phyloP scores from a whole-genome alignment of 2,888 invertebrate species.

The Druceiella hillmani region DNA sequence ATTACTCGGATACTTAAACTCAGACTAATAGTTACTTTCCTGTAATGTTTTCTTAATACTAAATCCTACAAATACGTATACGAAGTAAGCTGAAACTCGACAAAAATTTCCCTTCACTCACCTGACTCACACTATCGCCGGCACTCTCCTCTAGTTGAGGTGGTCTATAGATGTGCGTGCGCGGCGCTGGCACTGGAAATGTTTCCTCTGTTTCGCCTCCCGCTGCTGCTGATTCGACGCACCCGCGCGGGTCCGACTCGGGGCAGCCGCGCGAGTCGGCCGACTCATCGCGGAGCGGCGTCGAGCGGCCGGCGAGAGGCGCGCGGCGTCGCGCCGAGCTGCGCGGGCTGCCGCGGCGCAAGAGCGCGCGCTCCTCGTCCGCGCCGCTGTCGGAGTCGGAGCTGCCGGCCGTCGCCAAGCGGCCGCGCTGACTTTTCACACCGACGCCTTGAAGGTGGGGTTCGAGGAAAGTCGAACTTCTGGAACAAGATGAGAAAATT shows the following conservation, averaged over 20 bases:
- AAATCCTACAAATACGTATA: no score
- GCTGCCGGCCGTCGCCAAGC: slow-evolving; percentile 34
- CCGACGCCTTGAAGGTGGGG: slow-evolving; percentile 63
- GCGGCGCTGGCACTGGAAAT: no score
- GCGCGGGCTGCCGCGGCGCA: slow-evolving; percentile 31
- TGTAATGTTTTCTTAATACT: no score
- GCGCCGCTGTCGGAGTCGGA: slow-evolving; percentile 46
- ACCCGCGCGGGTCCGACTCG: slow-evolving; percentile 31
- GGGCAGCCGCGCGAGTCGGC: slow-evolving; percentile 5
- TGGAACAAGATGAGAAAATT: no score
- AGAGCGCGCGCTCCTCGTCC: slow-evolving; percentile 43
- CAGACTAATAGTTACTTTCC: no score
- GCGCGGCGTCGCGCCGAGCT: slow-evolving; percentile 44
- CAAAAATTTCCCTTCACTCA: no score
- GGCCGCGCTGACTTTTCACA: slow-evolving; percentile 30
- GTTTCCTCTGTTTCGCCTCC: no score
- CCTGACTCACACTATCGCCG: no score
- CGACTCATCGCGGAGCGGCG: slow-evolving; percentile 40
- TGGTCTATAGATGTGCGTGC: no score
- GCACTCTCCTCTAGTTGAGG: no score
- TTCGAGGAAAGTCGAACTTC: slow-evolving; percentile 71
- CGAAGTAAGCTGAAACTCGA: no score
- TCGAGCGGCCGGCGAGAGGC: slow-evolving; percentile 43
- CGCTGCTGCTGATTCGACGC: slow-evolving; percentile 32
- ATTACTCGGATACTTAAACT: no score